Evolutionary conservation across 2,797 vertebrate species (phyloP).

Genomic region (Tangara arthus): DNA sequence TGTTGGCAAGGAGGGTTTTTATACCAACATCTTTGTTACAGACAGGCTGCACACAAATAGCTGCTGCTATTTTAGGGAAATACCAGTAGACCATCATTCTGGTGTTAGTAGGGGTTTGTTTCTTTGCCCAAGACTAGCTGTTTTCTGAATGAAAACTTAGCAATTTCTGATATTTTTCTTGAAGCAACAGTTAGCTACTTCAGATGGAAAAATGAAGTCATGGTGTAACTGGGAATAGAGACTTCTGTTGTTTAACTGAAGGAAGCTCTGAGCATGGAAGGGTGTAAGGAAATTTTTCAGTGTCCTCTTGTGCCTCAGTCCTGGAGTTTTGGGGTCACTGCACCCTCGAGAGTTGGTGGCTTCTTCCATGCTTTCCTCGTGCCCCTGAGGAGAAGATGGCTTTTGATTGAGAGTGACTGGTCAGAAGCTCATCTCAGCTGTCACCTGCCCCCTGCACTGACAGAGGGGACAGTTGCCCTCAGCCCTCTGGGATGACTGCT

Average conservation of each 20-base stretch:
- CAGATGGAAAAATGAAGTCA: constrained; percentile 41
- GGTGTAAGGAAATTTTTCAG: not conserved
- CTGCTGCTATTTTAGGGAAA: constrained; percentile 34
- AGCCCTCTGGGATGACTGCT: not conserved
- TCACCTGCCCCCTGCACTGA: not conserved
- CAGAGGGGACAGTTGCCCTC: not conserved
- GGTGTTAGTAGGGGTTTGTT: not conserved
- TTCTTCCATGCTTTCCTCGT: not conserved
- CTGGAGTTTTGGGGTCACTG: not conserved
- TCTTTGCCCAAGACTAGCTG: not conserved
- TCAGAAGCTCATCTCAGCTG: not conserved
- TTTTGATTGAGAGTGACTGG: not conserved
- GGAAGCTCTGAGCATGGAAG: not conserved
- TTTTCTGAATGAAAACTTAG: not conserved
- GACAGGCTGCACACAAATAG: not conserved
- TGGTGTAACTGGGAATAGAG: not conserved
- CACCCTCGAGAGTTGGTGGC: rapidly evolving
- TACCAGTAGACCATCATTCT: not conserved
- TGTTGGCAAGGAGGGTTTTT: constrained; percentile 22
- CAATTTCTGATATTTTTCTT: not conserved
- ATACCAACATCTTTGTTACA: constrained; percentile 2
- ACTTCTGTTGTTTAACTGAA: not conserved
- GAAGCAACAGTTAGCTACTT: constrained; percentile 2
- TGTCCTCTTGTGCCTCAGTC: not conserved
- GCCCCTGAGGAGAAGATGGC: not conserved